Evolutionary conservation across 2,888 invertebrate genomes (phyloP), one percentile per base, ranked within the genome.

Genomic region (Kryphioiulus occultus): DNA sequence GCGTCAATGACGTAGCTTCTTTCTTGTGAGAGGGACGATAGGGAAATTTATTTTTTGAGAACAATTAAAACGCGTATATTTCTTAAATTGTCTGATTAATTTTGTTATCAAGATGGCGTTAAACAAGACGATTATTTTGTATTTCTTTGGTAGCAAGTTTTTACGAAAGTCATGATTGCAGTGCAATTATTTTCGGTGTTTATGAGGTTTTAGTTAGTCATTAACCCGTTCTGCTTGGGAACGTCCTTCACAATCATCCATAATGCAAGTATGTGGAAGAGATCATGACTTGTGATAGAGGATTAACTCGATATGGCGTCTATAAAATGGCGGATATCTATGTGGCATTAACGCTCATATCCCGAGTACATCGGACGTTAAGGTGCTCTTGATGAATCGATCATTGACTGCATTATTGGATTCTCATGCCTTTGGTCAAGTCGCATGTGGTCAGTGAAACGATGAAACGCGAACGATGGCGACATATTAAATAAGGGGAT

Each of bases 291-390:
- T 30, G 26, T 78, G 78, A 78, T 30, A 30, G 78, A 78, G 78
- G 78, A 78, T 78, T 78, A 78, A 78, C 30, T 30, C 78, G 26
- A 78, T 78, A 78, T 78, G 12, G 10, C 30, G 78, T 78, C 78
- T 30, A 78, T 78, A 78, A 78, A 78, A 78, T 78, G 78, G 78
- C 78, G 78, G 78, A 78, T 30, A 78, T 78, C 78, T 78, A 15
- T 15, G 78, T 30, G 78, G 78, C 15, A 78, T 78, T 78, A 78
- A 30, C 26, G 26, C 78, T 78, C 30, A 78, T 78, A 78, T 78
- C 78, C 78, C 30, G 78, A 78, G 78, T 78, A 22, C 78, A 78
- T 78, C 78, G 78, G 78, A 78, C 78, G 78, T 78, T 78, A 78
- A 78, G 78, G 12, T 78, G 78, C 30, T 78, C 78, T 78, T 30